Base-by-base conservation (phyloP, 2,888 invertebrate species). In the Nyleta sp. region DNA sequence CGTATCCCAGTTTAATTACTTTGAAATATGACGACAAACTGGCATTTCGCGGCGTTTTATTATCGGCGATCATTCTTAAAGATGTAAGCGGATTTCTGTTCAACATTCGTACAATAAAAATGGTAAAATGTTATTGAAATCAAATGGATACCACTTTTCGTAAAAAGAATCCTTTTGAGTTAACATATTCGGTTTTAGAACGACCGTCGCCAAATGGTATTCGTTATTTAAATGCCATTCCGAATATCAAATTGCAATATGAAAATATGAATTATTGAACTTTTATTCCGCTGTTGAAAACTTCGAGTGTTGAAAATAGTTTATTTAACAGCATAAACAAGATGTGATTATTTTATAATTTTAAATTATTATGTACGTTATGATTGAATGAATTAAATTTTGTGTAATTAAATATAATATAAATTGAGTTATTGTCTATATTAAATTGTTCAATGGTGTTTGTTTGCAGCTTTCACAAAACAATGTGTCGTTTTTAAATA, bases 101-200 rank as follows among this genome's bases (percentile, higher is more conserved):
- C 11, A 35, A 35, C 2, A 53, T 35, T 35, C 35, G 31, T 31
- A 31, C 50, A 17, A 52, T 31, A 7, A 17, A 33, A 33, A 10
- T 52, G 33, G 35, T 35, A 52, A 28, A 33, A 35, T 52, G 33
- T 52, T 52, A 52, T 33, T 52, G 35, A 55, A 55, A 55, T 55
- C 38, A 55, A 55, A 38, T 55, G 35, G 38, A 22, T 38, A 38
- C 22, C 35, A 20, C 22, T 35, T 38, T 55, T 38, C 22, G 22
- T 22, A 20, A 55, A 24, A 38, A 55, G 35, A 53, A 35, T 35
- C 20, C 53, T 35, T 53, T 53, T 20, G 33, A 35, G 53, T 53
- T 53, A 55, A 55, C 35, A 38, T 55, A 38, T 55, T 55, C 55
- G 38, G 24, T 55, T 52, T 33, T 52, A 18, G 18, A 33, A 33